Evolutionary conservation across 1,140 invertebrate species (phyloP), one percentile per base, ranked within the genome.

Genomic region (Phortica variegata): DNA sequence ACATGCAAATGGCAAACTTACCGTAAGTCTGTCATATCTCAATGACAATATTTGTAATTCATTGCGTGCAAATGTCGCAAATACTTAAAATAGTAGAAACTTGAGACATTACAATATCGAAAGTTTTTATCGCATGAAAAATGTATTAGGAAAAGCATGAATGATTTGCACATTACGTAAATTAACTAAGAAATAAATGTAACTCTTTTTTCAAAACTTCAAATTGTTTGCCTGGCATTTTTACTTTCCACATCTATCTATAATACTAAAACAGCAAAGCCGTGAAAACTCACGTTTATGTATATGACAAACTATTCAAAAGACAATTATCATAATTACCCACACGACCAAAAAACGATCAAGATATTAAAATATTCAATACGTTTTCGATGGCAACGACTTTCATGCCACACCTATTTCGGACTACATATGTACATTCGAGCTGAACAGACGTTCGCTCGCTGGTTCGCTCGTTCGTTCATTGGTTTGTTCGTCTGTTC

Each of bases 241-340:
- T 42, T 10, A 23, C 41, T 17, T 21, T 12, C 13, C 17, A 12
- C 37, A 16, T 21, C 43, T 45, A 33, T 7, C 29, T 46, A 42
- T 46, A 50, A 37, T 31, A 19, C 26, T 17, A 4, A 37, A 40
- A 51, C n/a, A n/a, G n/a, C n/a, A n/a, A n/a, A n/a, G n/a, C 48
- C 16, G 38, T 19, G 32, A 23, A 34, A 26, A 51, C 43, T 42
- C 21, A 15, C 52, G 43, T 39, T 55, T 44, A 49, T 47, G 46
- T 47, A 34, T 38, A 18, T 29, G 40, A 55, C 49, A 43, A 3
- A 17, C 40, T 49, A 46, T 46, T 42, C 52, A 56, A 49, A 56
- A 53, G 45, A 53, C 50, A 56, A 56, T 56, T 56, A 56, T 50
- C 54, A 53, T 56, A 56, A 56, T 56, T 44, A 41, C 50, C 13